phyloP scores from a whole-genome alignment of 2,888 invertebrate genomes.

The Punctoribates punctum region DNA sequence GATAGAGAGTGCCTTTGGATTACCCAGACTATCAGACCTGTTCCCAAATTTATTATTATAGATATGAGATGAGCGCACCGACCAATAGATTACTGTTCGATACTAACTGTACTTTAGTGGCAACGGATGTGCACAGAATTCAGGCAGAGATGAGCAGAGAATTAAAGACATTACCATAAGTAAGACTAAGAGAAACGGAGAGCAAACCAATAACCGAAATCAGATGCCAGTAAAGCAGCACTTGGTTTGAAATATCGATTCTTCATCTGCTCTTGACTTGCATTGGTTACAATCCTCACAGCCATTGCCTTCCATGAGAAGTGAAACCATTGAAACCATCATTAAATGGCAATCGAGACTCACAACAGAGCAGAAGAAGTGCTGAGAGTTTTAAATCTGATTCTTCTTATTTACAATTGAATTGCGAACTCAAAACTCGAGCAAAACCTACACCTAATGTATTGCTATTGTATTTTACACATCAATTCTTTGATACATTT shows the following conservation, averaged over 20 bases:
- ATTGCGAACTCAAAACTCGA: background rate
- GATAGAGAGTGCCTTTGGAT: background rate
- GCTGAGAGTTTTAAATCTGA: background rate
- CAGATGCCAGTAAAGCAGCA: background rate
- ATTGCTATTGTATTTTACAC: slow-evolving; percentile 3
- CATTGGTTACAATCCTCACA: background rate
- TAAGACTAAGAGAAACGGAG: background rate
- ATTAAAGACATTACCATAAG: background rate
- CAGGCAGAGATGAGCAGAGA: too few species aligned
- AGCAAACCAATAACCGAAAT: background rate
- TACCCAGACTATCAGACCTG: too few species aligned
- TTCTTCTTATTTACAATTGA: slow-evolving; percentile 16
- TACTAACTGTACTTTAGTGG: too few species aligned
- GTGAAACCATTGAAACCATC: slow-evolving; percentile 15
- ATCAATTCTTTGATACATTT: background rate
- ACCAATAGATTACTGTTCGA: too few species aligned
- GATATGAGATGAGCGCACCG: too few species aligned
- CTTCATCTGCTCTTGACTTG: slow-evolving; percentile 27
- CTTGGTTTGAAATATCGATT: slow-evolving; percentile 30
- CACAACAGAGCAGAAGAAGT: background rate
- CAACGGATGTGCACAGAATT: too few species aligned
- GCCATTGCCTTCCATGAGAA: background rate
- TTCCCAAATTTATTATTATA: too few species aligned
- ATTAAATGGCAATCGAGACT: slow-evolving; percentile 32
- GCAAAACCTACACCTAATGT: background rate